These are phyloP conservation scores for Rhizoglyphus robini DNA, from an alignment of 1,140 invertebrate species.

Conservation along the genomic window DNA sequence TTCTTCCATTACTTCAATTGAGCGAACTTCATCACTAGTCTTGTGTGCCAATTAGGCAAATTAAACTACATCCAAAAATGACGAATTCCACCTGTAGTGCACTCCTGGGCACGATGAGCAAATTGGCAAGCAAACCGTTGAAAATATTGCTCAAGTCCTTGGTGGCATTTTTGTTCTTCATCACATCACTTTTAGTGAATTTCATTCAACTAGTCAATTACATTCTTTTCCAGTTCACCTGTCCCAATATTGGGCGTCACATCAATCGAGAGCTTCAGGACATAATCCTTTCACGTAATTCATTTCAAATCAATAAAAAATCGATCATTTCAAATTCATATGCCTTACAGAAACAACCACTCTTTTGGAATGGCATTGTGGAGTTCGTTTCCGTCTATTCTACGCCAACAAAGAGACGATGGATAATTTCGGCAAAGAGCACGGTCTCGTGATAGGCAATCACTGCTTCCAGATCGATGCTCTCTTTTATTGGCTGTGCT, in stretches of 20 bases:
- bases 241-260: slow-evolving; percentile 61
- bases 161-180: slow-evolving; percentile 27
- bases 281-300: slow-evolving; percentile 56
- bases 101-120: no score
- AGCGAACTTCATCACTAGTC: no score
- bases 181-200: slow-evolving; percentile 73
- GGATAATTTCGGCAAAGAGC: slow-evolving; percentile 69
- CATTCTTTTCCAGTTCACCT: slow-evolving; percentile 54
- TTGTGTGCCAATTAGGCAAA: no score
- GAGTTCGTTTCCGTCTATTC: slow-evolving; percentile 55
- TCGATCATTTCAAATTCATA: not conserved
- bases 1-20: no score
- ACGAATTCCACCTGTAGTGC: no score
- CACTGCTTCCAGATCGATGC: slow-evolving; percentile 91
- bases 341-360: not conserved
- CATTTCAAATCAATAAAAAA: not conserved
- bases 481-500: slow-evolving; percentile 73
- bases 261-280: slow-evolving; percentile 83
- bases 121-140: no score
- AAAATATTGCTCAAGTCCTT: not conserved
- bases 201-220: slow-evolving; percentile 61
- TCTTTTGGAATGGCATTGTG: slow-evolving; percentile 82
- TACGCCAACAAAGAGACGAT: slow-evolving; percentile 60
- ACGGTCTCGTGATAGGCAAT: slow-evolving; percentile 80
- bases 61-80: no score